These are phyloP conservation scores for Bothrops jararaca DNA, from an alignment of 2,113 vertebrate species.

Conservation along the genomic window DNA sequence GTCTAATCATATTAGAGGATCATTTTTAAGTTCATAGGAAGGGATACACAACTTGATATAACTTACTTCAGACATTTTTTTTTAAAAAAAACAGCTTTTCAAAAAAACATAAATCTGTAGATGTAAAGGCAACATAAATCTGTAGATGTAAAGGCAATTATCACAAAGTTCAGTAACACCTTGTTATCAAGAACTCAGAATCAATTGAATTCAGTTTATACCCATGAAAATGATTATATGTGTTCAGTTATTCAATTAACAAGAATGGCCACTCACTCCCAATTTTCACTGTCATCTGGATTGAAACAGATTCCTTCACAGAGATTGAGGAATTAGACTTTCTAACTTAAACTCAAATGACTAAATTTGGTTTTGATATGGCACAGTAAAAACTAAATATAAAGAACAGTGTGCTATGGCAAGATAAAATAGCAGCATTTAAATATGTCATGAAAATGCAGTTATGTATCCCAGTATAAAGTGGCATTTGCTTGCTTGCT, in stretches of 20 bases:
- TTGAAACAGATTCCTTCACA: not conserved
- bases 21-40: constrained; percentile 24
- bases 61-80: constrained; percentile 1
- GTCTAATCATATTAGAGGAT: constrained; percentile 28
- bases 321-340: not conserved
- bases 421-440: not conserved
- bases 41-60: constrained; percentile 11
- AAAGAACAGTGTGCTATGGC: not conserved
- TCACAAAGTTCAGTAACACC: not conserved
- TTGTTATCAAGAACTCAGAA: not conserved
- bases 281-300: not conserved
- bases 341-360: not conserved
- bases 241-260: not conserved
- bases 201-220: not conserved
- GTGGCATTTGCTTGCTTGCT: not conserved
- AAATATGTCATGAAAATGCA: not conserved
- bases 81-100: not conserved
- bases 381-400: not conserved
- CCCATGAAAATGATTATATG: not conserved
- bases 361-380: not conserved
- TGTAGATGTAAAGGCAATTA: not conserved
- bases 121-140: not conserved
- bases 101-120: not conserved
- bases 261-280: not conserved
- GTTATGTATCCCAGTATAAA: not conserved